phyloP scores from a whole-genome alignment of 2,888 invertebrate genomes.

The Drosophila leonis region DNA sequence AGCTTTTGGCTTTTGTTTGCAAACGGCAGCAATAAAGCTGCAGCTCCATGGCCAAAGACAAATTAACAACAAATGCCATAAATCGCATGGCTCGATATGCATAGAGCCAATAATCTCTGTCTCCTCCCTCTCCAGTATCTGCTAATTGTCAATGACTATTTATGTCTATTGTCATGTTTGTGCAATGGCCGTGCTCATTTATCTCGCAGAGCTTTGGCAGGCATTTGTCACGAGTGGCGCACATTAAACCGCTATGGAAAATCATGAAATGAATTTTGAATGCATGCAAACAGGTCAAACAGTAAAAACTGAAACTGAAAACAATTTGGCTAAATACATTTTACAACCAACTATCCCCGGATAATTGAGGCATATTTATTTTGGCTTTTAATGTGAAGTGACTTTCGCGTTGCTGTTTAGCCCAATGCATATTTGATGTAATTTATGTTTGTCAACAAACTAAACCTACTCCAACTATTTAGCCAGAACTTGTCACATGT shows the following conservation, averaged over 20 bases:
- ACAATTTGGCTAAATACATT: conserved; percentile 19
- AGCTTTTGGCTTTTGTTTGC: conserved; percentile 55
- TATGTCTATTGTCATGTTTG: conserved; percentile 38
- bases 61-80: conserved; percentile 78
- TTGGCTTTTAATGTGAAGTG: conserved; percentile 28
- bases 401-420: conserved; percentile 15
- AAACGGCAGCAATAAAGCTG: conserved; percentile 30
- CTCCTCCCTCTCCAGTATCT: conserved; percentile 18
- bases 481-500: conserved; percentile 47
- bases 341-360: conserved; percentile 20
- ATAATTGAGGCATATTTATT: conserved; percentile 61
- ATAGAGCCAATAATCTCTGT: conserved; percentile 7
- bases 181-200: conserved; percentile 28
- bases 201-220: conserved; percentile 19
- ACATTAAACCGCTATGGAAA: conserved; percentile 25
- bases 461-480: conserved; percentile 42
- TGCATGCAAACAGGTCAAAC: conserved; percentile 21
- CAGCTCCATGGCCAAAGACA: conserved; percentile 57
- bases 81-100: conserved; percentile 63
- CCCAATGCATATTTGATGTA: conserved; percentile 47
- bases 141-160: conserved; percentile 55
- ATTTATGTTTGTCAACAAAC: conserved; percentile 45
- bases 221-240: conserved; percentile 39
- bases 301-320: background rate
- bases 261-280: conserved; percentile 57